Percentiles rank a stretch among this genome's conserved stretches.
Conservation (phyloP, 1,140 invertebrate genomes). For the Penaeus indicus region DNA sequence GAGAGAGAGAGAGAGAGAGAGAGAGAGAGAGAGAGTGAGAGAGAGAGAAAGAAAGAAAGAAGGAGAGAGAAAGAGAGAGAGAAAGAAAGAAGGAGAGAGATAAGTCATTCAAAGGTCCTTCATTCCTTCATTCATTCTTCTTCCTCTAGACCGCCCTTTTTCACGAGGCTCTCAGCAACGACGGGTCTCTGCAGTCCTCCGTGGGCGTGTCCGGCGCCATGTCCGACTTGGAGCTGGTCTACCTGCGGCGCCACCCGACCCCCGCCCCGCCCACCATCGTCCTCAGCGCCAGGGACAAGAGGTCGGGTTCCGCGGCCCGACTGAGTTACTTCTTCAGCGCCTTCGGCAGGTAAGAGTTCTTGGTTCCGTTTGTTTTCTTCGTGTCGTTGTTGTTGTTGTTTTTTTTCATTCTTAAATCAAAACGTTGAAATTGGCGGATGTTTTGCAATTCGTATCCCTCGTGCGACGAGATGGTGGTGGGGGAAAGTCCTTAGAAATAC, state of each 20-base stretch:
- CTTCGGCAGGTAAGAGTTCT: not conserved
- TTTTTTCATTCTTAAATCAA: not conserved
- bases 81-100: too few relatives aligned
- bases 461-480: too few relatives aligned
- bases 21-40: too few relatives aligned
- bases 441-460: too few relatives aligned
- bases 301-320: not conserved
- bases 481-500: too few relatives aligned
- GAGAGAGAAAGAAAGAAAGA: too few relatives aligned
- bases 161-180: slow-evolving; percentile 29
- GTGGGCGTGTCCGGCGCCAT: not conserved
- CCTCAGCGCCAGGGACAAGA: not conserved
- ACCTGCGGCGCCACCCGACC: slow-evolving; percentile 8
- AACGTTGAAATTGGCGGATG: too few relatives aligned
- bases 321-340: slow-evolving; percentile 15
- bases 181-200: slow-evolving; percentile 24
- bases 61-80: too few relatives aligned
- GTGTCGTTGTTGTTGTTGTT: not conserved
- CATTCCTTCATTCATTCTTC: too few relatives aligned
- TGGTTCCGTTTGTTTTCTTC: not conserved
- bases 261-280: not conserved
- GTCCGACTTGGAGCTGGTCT: slow-evolving; percentile 21
- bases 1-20: too few relatives aligned
- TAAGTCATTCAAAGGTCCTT: too few relatives aligned
- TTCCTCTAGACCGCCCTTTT: not conserved